Conservation (phyloP, 1,140 invertebrate species). For the Ips typographus region DNA sequence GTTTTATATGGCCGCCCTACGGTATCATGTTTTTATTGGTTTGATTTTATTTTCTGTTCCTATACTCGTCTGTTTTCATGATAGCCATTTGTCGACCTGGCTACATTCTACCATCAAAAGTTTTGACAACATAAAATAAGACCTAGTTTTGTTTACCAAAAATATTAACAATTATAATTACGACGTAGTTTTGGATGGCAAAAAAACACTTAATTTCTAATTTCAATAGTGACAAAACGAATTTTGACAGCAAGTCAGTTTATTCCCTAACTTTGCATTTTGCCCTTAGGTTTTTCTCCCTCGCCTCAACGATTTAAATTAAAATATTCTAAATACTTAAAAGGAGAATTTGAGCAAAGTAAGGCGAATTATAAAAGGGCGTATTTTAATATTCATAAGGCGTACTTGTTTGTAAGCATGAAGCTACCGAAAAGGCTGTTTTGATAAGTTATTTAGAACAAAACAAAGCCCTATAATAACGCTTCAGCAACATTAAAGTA, state of each 20-base stretch:
- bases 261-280: too few relatives aligned
- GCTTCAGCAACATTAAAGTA: constrained; percentile 22
- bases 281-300: too few relatives aligned
- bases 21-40: constrained; percentile 30
- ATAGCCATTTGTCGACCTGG: neutral
- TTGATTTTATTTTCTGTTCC: constrained; percentile 19
- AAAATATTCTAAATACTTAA: constrained; percentile 5
- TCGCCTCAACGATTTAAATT: too few relatives aligned
- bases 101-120: too few relatives aligned
- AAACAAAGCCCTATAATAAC: constrained; percentile 44
- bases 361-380: constrained; percentile 14
- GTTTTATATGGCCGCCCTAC: constrained; percentile 14
- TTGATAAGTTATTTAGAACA: constrained; percentile 45
- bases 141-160: too few relatives aligned
- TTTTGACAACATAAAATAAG: too few relatives aligned
- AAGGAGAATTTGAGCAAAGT: constrained; percentile 18
- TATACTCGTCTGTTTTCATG: neutral
- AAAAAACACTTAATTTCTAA: too few relatives aligned
- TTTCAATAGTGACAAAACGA: too few relatives aligned
- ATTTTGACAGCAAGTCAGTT: too few relatives aligned
- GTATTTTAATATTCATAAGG: constrained; percentile 33
- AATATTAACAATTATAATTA: too few relatives aligned
- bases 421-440: constrained; percentile 41
- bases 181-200: too few relatives aligned
- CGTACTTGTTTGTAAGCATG: constrained; percentile 31